phyloP scores from a whole-genome alignment of 2,113 vertebrate genomes.

The Takifugu bimaculatus region DNA sequence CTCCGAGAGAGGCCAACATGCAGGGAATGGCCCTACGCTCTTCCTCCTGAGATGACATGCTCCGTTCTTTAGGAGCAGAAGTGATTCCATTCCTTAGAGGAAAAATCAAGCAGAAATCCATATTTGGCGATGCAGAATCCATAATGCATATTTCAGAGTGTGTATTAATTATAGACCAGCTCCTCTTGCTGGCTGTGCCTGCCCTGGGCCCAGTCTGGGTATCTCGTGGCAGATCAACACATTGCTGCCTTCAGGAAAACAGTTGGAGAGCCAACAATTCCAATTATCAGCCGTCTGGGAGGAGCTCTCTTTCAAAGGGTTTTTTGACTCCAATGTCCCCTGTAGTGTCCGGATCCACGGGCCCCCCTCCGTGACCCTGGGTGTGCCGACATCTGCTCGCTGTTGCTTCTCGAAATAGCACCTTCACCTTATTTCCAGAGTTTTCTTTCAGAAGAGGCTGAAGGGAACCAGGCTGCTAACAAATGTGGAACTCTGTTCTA shows the following conservation, averaged over 20 bases:
- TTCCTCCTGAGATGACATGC: background rate
- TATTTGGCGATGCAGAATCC: slow-evolving; percentile 51
- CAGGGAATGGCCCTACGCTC: background rate
- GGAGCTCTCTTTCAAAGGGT: slow-evolving; percentile 12
- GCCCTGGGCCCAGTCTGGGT: slow-evolving; percentile 40
- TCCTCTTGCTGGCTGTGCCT: slow-evolving; percentile 41
- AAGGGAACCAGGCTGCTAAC: no score
- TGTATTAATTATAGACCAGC: slow-evolving; percentile 67
- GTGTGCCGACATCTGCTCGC: background rate
- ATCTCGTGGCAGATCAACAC: slow-evolving; percentile 54
- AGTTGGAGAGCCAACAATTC: slow-evolving; percentile 43
- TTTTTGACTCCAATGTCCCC: no score
- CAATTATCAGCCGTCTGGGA: slow-evolving; percentile 34
- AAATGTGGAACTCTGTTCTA: no score
- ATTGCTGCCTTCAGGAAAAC: slow-evolving; percentile 48
- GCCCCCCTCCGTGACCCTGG: background rate
- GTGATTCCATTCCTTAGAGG: slow-evolving; percentile 50
- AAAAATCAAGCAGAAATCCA: slow-evolving; percentile 65
- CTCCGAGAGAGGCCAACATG: slow-evolving; percentile 26
- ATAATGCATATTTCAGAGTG: slow-evolving; percentile 66
- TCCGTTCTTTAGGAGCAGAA: slow-evolving; percentile 22
- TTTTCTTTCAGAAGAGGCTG: no score
- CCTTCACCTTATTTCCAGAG: no score
- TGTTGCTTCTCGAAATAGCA: no score
- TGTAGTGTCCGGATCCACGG: background rate